Base-by-base conservation (phyloP, 2,888 invertebrate species). In the Danaus chrysippus region DNA sequence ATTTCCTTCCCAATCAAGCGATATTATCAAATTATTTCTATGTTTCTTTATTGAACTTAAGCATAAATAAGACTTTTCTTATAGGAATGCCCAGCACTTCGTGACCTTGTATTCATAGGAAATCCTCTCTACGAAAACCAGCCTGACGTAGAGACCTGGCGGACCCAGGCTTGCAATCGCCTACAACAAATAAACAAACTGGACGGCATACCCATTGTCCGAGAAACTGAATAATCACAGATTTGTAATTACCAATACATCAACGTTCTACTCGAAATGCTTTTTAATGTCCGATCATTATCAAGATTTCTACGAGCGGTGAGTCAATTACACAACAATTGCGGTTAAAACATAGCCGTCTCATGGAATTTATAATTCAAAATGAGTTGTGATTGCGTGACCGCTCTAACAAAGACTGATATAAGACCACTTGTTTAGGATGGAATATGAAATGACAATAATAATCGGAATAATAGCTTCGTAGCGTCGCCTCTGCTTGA, bases 71-170 rank as follows among this genome's bases (percentile, higher is more conserved):
- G 12, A 41, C n/a, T 44, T 52, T 1, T 56, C 70, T 63, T 65
- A 17, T n/a, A 89, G 85, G 94, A 95, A 53, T 92, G 95, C 62
- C 93, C 94, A 0, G 81, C 88, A 3, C 84, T 96, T 1, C 91
- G 94, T 76, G 97, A 98, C 73, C 88, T 98, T 3, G 91, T 96
- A 3, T 96, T 98, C 81, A 92, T 93, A 46, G 97, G 95, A 0
- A 97, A 97, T 86, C 95, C 96, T 0, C 78, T 97, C 19, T 92
- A 92, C 70, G 96, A 96, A 44, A 93, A 91, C 68, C 92, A 94
- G 80, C 81, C 87, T 0, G 95, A 95, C 61, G 91, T 93, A 44
- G 92, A 93, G 0, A 82, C 92, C 3, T 97, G 95, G 93, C 92
- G 93, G 55, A 78, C 85, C 6, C 96, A 96, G 81, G 95, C 93